Evolutionary conservation across 2,797 vertebrate species (phyloP).

Genomic region (Chloroceryle amazona): DNA sequence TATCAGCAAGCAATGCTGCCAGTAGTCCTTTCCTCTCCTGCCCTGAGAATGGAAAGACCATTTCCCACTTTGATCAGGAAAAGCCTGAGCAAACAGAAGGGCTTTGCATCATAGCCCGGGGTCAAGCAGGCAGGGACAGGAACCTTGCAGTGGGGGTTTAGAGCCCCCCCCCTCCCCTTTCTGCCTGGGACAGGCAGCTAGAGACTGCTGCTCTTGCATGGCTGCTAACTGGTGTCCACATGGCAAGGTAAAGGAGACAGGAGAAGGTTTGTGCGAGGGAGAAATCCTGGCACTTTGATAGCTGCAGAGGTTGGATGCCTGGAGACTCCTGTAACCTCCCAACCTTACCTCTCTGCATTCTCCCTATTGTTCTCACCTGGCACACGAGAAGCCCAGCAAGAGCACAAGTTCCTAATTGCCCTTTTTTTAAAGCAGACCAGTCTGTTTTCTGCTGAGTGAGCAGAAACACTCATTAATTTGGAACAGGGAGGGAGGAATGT

Average conservation of each 20-base stretch:
- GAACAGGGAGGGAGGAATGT: neutral
- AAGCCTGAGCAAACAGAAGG: neutral
- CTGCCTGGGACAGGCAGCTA: neutral
- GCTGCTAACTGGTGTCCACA: neutral
- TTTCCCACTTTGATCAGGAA: neutral
- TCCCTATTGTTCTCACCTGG: neutral
- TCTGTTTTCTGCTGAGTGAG: conserved; percentile 38
- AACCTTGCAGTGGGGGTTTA: neutral
- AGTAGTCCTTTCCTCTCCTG: neutral
- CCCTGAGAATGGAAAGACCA: neutral
- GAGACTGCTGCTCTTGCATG: neutral
- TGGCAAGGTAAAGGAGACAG: neutral
- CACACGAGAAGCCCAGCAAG: neutral
- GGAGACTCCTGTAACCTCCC: neutral
- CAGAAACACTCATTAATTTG: conserved; percentile 30
- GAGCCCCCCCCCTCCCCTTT: neutral
- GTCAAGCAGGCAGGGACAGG: neutral
- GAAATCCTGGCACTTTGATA: neutral
- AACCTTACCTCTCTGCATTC: neutral
- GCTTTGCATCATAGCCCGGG: neutral
- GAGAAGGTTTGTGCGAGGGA: neutral
- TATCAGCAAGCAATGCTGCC: accelerated
- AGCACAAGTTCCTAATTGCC: neutral
- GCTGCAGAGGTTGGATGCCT: neutral
- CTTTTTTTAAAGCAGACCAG: neutral